phyloP scores from a whole-genome alignment of 2,888 invertebrate species.

The Aphidoletes aphidimyza region DNA sequence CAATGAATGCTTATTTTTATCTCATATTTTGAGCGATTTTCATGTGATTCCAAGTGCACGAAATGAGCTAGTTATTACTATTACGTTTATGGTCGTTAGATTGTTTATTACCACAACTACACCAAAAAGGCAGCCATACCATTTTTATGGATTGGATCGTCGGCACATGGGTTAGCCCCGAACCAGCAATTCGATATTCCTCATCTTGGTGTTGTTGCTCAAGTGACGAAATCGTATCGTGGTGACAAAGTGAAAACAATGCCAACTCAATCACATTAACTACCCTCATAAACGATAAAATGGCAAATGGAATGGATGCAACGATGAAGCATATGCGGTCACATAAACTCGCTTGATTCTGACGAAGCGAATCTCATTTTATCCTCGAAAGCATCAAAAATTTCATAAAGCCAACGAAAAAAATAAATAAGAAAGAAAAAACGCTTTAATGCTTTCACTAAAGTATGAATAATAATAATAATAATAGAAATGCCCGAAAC shows the following conservation, averaged over 20 bases:
- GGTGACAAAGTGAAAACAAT: conserved; percentile 45
- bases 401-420: neutral
- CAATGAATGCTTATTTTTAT: conserved; percentile 28
- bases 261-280: conserved; percentile 26
- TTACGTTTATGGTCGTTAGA: conserved; percentile 22
- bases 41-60: neutral
- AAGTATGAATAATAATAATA: neutral
- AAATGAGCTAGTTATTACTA: conserved; percentile 18
- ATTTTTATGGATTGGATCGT: neutral
- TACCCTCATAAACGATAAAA: neutral
- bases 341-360: neutral
- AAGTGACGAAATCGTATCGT: neutral
- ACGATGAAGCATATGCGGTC: neutral
- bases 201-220: neutral
- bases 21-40: neutral
- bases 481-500: neutral
- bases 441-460: neutral
- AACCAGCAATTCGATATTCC: too few species aligned
- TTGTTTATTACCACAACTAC: neutral
- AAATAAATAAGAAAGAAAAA: neutral
- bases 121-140: conserved; percentile 18
- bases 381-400: too few species aligned
- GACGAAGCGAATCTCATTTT: too few species aligned
- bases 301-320: neutral
- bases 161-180: neutral